Base-by-base conservation (phyloP, 2,888 invertebrate species). In the Xylota sylvarum region DNA sequence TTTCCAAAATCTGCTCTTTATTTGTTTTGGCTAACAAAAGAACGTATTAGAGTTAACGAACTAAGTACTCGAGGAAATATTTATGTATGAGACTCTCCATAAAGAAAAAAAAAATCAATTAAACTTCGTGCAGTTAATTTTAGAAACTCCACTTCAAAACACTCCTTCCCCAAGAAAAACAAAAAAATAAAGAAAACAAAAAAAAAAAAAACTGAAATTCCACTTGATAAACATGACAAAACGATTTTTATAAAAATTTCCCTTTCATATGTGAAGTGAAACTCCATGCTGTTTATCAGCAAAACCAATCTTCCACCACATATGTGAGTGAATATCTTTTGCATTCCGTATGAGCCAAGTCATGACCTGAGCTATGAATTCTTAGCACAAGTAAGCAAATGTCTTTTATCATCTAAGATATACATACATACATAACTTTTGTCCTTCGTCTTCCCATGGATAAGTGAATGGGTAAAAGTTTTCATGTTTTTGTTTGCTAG, bases 291-390 rank as follows among this genome's bases (percentile, higher is more conserved):
- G 19, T 9, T 1, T 50, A 10, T 50, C 19, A 10, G 23, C 50
- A 12, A 48, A 17, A 10, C 46, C 14, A 30, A 64, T 32, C 30
- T 48, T 23, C 14, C 17, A 50, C 32, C 23, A 50, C 19, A 70
- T 37, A 82, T 82, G 69, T 19, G 60, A 69, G 55, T 56, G 55
- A 35, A 35, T 48, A 69, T 62, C 78, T 67, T 48, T 35, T 40
- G 23, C 30, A 76, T 69, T 62, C 37, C 35, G 32, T 55, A 65
- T 74, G 50, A 76, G 43, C 46, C 55, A 81, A 62, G 67, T 76
- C 76, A 81, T 81, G 81, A 81, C 81, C 81, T 55, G 52, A 62
- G 67, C 69, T 14, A 69, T 74, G 67, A 67, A 74, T 74, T 62
- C n/a, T 30, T 14, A 43, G 43, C 55, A 35, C 23, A 32, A 46